phyloP scores from a whole-genome alignment of 92 coral and sea anemone species.

The Epizoanthus stellaris region DNA sequence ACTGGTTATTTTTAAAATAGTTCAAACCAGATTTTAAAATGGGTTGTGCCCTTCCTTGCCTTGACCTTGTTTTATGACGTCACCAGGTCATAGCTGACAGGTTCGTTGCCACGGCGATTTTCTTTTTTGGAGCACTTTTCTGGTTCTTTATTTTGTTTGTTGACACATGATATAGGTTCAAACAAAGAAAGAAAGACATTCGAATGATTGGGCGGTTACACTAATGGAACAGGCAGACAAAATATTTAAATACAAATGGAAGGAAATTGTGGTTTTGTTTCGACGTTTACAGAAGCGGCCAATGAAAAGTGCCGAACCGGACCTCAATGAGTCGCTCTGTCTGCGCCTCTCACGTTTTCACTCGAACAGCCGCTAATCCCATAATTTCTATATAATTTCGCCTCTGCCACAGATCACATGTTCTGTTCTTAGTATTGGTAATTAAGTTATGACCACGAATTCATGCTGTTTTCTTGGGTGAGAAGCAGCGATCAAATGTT shows the following conservation, averaged over 20 bases:
- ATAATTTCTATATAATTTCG: slow-evolving; percentile 78
- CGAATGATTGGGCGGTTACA: slow-evolving; percentile 55
- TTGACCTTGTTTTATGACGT: slow-evolving; percentile 3
- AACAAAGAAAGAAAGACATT: slow-evolving; percentile 39
- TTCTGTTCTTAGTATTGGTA: slow-evolving; percentile 52
- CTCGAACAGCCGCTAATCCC: slow-evolving; percentile 75
- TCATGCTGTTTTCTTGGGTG: slow-evolving; percentile 65
- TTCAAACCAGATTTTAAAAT: background rate
- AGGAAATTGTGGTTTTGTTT: slow-evolving; percentile 75
- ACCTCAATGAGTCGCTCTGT: slow-evolving; percentile 12
- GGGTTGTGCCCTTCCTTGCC: background rate
- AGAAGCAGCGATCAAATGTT: slow-evolving; percentile 48
- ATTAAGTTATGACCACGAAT: slow-evolving; percentile 52
- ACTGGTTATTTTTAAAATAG: no score
- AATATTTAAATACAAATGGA: slow-evolving; percentile 73
- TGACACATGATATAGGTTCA: slow-evolving; percentile 27
- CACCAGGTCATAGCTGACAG: slow-evolving; percentile 26
- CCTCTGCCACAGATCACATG: slow-evolving; percentile 65
- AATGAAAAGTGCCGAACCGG: slow-evolving; percentile 44
- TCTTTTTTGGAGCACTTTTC: background rate
- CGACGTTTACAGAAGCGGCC: slow-evolving; percentile 60
- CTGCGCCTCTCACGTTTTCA: slow-evolving; percentile 11
- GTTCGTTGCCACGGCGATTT: slow-evolving; percentile 2
- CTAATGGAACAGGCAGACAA: slow-evolving; percentile 75
- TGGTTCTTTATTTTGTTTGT: slow-evolving; percentile 32